Base-by-base conservation (phyloP, 2,113 vertebrate species). In the Scytalopus superciliaris region DNA sequence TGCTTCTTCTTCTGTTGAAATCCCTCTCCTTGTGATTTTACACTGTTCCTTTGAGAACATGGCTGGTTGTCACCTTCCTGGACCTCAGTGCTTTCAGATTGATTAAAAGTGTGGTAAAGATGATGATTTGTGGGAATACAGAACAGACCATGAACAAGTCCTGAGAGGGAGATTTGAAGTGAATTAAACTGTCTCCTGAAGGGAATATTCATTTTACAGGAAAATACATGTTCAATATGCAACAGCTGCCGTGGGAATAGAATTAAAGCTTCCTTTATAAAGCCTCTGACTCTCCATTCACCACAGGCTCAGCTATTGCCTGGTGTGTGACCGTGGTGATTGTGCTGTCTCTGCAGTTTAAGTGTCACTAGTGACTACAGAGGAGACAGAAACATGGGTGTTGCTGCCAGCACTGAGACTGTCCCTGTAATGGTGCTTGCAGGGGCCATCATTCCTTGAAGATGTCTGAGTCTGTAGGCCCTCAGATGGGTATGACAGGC, bases 211-310 rank as follows among this genome's bases (percentile, higher is more conserved):
- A 55, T 55, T 35, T 88, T 88, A 66, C 59, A 70, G 67, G 31
- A 52, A 94, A 90, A 93, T 89, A 69, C 16, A 10, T 4, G 6
- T 66, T 91, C 91, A 53, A 60, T 82, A 93, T 56, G 68, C 83
- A 87, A 86, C 59, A 89, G 59, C 74, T 91, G 79, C 76, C 4
- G 0, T 5, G 37, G 90, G 89, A 93, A 81, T 73, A 81, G 55
- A 83, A 70, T 70, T 80, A 93, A 93, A 93, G 68, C 44, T 91
- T 93, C 74, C 53, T 89, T 89, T 66, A n/a, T 76, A 88, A 90
- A 89, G 64, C 68, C 50, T 92, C 49, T 90, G 89, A 95, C 56
- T 74, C 70, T 42, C 1, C 8, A 6, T 84, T 89, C 79, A 83
- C 45, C 3, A 11, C 47, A 76, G 84, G 35, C 50, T 96, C 39